Base-by-base conservation (phyloP, 2,113 vertebrate genomes). In the Verasper variegatus region DNA sequence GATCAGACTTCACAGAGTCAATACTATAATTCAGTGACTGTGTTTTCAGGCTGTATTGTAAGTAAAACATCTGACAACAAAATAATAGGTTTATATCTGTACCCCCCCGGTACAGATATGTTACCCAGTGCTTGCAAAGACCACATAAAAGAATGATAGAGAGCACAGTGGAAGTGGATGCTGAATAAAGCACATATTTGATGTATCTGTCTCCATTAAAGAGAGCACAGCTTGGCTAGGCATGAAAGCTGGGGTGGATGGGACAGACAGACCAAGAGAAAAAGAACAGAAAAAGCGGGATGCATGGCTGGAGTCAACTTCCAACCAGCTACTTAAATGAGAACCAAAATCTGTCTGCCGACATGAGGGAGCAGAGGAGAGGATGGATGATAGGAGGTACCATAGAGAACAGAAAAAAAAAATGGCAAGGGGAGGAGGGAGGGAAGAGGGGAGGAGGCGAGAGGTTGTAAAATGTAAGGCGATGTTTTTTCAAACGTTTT, bases 141-240 rank as follows among this genome's bases (percentile, higher is more conserved):
- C 8, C 23, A 69, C 56, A 56, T 24, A 17, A 56, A 73, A 57
- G 6, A 3, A 49, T 47, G 61, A 31, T 4, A 13, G 49, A 65
- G 61, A 62, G 52, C 42, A 55, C 57, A 21, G 54, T 5, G 24
- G 47, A 45, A 3, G 54, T 5, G 18, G 47, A 45, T 5, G 61
- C 52, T 55, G 66, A 10, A 21, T 31, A 59, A 67, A 63, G 71
- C 49, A 37, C 42, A 56, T 61, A 60, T 58, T 27, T 82, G 57
- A 72, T 78, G 60, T 13, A 31, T 81, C 37, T 63, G 40, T 31
- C 62, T 51, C 35, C 61, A 59, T 80, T 74, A 71, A 52, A 66
- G 49, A 52, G 20, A 74, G 26, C 51, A 14, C 31, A 40, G 69
- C 71, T 73, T 27, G 12, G 68, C 63, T 12, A 23, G 49, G n/a